Conservation (phyloP, 2,113 vertebrate species). For the Vidua chalybeata region DNA sequence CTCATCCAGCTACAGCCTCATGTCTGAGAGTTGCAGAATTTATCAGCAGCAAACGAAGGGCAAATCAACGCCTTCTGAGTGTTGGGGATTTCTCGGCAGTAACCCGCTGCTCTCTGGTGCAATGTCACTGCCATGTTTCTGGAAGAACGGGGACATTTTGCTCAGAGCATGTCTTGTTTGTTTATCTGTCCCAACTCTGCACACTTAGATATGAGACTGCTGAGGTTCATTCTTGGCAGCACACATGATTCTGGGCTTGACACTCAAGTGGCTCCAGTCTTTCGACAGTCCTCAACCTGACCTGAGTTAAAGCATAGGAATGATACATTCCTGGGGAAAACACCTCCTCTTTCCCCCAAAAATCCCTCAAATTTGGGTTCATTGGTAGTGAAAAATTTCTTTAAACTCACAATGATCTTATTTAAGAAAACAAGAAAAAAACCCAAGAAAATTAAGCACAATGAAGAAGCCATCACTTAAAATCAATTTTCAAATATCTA, state of each 20-base stretch:
- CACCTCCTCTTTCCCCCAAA: fast-evolving
- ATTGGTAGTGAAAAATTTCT: neutral
- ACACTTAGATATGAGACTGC: neutral
- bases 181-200: neutral
- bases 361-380: neutral
- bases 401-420: neutral
- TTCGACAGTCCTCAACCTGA: neutral
- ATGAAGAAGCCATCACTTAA: neutral
- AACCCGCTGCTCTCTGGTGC: neutral
- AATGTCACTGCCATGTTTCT: neutral
- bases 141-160: neutral
- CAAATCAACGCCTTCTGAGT: neutral
- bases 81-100: neutral
- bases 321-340: neutral
- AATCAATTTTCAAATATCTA: neutral
- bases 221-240: neutral
- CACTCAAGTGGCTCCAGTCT: neutral
- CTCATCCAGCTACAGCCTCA: neutral
- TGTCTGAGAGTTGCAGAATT: too few species aligned
- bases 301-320: neutral
- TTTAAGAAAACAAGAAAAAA: neutral
- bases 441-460: neutral
- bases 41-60: neutral
- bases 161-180: neutral
- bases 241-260: neutral